Conservation (phyloP, 2,797 vertebrate species). For the Forpus xanthops region DNA sequence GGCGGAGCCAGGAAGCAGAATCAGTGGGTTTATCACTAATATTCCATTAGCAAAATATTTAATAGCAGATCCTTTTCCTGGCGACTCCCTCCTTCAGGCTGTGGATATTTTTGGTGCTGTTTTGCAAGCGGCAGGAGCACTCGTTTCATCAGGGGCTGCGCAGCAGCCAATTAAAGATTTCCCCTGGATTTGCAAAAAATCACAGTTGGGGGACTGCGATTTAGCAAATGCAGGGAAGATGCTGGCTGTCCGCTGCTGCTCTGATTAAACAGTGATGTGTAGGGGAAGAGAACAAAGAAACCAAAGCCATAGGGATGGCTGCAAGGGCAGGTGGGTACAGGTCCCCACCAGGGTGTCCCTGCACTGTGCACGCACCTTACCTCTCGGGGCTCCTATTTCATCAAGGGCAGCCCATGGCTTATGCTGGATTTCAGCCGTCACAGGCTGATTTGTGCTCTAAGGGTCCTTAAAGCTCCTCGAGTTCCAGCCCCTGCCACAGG, state of each 20-base stretch:
- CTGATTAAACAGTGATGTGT: neutral
- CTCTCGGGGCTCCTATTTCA: neutral
- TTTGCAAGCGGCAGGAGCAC: slow-evolving; percentile 15
- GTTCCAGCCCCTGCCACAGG: neutral
- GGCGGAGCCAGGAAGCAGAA: neutral
- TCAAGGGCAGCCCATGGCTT: neutral
- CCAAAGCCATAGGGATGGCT: neutral
- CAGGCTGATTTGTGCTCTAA: neutral
- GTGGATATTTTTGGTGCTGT: slow-evolving; percentile 2
- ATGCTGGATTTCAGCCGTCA: neutral
- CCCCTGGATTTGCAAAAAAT: slow-evolving; percentile 43
- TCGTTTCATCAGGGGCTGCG: slow-evolving; percentile 39
- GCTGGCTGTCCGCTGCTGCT: neutral
- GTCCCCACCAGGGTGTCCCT: neutral
- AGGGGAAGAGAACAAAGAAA: neutral
- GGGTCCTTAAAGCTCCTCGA: neutral
- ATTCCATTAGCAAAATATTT: neutral
- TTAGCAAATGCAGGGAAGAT: neutral
- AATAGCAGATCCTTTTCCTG: neutral
- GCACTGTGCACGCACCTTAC: accelerated
- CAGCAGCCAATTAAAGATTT: slow-evolving; percentile 56
- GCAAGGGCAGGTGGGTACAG: neutral
- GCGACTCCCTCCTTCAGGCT: neutral
- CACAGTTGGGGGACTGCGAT: neutral
- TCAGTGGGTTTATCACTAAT: neutral